Evolutionary conservation across 2,888 invertebrate species (phyloP).

Genomic region (Malthinus seriepunctatus): DNA sequence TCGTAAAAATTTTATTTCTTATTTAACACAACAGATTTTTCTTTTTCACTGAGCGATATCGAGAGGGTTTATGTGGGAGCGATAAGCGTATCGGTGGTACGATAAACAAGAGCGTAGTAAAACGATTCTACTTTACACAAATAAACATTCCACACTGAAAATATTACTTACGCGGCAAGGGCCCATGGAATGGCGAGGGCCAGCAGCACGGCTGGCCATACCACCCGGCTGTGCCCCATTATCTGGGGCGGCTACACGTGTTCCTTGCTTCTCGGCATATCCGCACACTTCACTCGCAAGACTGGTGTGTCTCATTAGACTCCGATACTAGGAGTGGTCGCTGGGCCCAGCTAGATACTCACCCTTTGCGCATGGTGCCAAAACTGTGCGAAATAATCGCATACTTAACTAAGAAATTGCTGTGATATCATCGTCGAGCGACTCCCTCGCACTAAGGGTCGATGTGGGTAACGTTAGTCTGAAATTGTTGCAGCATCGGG

Average conservation of each 20-base stretch:
- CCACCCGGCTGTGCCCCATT: slow-evolving; percentile 58
- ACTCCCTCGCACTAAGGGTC: slow-evolving; percentile 53
- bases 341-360: slow-evolving; percentile 49
- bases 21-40: too few species aligned
- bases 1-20: too few species aligned
- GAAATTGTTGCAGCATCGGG: slow-evolving; percentile 31
- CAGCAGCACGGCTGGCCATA: slow-evolving; percentile 63
- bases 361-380: slow-evolving; percentile 51
- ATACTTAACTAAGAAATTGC: slow-evolving; percentile 36
- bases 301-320: slow-evolving; percentile 52
- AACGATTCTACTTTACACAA: neutral
- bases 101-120: too few species aligned
- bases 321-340: slow-evolving; percentile 55
- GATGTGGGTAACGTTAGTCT: slow-evolving; percentile 47
- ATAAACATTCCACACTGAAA: slow-evolving; percentile 4
- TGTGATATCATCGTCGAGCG: slow-evolving; percentile 36
- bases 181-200: slow-evolving; percentile 58
- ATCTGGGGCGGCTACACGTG: slow-evolving; percentile 57
- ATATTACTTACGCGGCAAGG: slow-evolving; percentile 57
- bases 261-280: slow-evolving; percentile 52
- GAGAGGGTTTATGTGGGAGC: too few species aligned
- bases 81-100: too few species aligned
- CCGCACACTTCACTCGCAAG: slow-evolving; percentile 49
- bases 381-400: slow-evolving; percentile 51
- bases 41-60: too few species aligned